Evolutionary conservation across 1,140 invertebrate species (phyloP), one percentile per base, ranked within the genome.

Genomic region (Drosophila bipectinata): DNA sequence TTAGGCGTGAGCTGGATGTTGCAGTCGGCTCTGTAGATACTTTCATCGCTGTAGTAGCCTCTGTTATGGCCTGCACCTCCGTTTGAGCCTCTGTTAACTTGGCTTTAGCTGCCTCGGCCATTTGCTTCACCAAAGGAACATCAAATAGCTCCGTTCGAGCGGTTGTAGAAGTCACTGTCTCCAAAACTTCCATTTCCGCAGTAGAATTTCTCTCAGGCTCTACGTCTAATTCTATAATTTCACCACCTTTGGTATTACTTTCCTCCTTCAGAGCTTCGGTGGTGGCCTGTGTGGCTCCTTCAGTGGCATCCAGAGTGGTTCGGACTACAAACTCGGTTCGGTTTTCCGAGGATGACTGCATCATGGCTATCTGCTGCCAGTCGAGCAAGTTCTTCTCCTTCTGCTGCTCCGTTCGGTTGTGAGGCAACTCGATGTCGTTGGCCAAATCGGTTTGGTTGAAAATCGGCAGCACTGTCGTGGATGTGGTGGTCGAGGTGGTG

Each of bases 301-400:
- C 81, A 15, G 81, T 90, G 30, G 81, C 79, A 48, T 90, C 83
- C 18, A 85, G 18, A 4, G 84, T 79, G 3, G 69, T 81, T 18
- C 77, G 63, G 21, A 90, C 58, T 26, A 69, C 56, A 7, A 76
- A 57, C 48, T 85, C 77, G 3, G 79, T 78, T 1, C 47, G 66
- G 37, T 81, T 84, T 47, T 81, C 81, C 10, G 62, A 47, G 4
- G n/a, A 41, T 7, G 34, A 26, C 24, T 57, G 78, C 79, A 76
- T 81, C 39, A 79, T 53, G 24, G 84, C 80, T 5, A 91, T 87
- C 18, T 91, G 74, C 14, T 85, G 78, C 90, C 90, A 91, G 55
- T 91, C 90, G 8, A 90, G 48, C 0, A 91, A 53, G 61, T 80
- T 91, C 34, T 90, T 90, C 18, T 88, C 79, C 14, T 79, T 83